A percentile compares a stretch with the other conserved stretches of the same genome.
These are phyloP conservation scores for Trichogramma dendrolimi DNA, from an alignment of 2,888 invertebrate species.

Conservation along the genomic window DNA sequence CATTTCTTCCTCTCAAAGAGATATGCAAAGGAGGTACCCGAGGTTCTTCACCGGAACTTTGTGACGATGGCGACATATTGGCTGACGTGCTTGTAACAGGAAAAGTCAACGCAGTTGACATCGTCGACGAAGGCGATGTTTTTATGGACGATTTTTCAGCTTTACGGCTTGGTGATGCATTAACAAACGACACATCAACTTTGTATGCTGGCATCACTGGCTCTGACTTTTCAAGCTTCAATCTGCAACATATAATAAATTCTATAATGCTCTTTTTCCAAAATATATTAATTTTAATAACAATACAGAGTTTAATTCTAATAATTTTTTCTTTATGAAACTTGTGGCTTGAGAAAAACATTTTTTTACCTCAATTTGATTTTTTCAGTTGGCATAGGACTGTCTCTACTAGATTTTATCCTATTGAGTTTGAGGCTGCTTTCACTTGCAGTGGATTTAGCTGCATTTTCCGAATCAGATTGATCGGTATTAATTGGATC, in stretches of 20 bases:
- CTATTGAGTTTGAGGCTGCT: slow-evolving; percentile 54
- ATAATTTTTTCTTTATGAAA: background rate
- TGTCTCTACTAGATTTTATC: slow-evolving; percentile 46
- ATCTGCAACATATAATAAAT: slow-evolving; percentile 28
- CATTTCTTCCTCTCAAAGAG: slow-evolving; percentile 75
- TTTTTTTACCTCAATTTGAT: slow-evolving; percentile 63
- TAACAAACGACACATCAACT: slow-evolving; percentile 73
- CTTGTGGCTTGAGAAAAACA: background rate
- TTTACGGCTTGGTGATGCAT: slow-evolving; percentile 52
- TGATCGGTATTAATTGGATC: slow-evolving; percentile 56
- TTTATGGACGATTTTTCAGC: slow-evolving; percentile 53
- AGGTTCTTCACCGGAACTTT: slow-evolving; percentile 60
- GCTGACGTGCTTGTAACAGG: background rate
- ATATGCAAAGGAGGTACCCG: slow-evolving; percentile 86
- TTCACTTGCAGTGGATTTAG: slow-evolving; percentile 59
- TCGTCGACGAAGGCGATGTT: slow-evolving; percentile 51
- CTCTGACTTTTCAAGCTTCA: slow-evolving; percentile 80
- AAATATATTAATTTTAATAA: background rate
- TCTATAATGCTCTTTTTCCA: background rate
- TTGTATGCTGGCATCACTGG: slow-evolving; percentile 76
- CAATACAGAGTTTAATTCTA: background rate
- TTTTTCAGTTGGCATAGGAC: slow-evolving; percentile 62
- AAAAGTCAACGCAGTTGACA: background rate
- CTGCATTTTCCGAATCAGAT: slow-evolving; percentile 59
- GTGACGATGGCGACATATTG: background rate